A percentile compares a stretch with the other conserved stretches of the same genome.
Conservation (phyloP, 2,888 invertebrate species). For the Synergus umbraculus region DNA sequence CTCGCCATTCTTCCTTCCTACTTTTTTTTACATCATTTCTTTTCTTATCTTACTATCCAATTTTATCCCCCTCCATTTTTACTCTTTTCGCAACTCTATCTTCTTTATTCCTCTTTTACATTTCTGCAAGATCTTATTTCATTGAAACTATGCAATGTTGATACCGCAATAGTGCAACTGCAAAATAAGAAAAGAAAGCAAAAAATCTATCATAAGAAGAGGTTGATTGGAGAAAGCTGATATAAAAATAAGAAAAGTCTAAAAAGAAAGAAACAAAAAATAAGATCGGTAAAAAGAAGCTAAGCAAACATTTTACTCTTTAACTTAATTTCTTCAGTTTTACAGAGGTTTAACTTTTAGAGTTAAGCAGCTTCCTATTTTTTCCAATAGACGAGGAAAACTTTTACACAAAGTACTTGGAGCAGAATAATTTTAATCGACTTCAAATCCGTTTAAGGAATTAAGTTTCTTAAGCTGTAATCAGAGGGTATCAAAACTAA, state of each 20-base stretch:
- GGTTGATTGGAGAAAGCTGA: not conserved
- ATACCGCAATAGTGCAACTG: not conserved
- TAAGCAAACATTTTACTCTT: not conserved
- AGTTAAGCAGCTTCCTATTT: not conserved
- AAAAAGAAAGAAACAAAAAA: not conserved
- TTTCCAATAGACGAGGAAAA: not conserved
- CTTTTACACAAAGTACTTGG: not conserved
- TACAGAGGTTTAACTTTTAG: not conserved
- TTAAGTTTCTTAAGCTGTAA: not conserved
- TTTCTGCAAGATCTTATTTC: constrained; percentile 6
- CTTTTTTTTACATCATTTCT: constrained; percentile 15
- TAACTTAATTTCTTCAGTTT: not conserved
- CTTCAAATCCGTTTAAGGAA: not conserved
- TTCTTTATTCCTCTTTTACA: not conserved
- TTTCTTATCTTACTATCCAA: not conserved
- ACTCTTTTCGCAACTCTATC: not conserved
- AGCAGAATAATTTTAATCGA: not conserved
- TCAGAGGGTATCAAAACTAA: too few relatives aligned
- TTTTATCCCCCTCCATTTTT: not conserved
- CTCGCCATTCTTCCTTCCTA: constrained; percentile 8
- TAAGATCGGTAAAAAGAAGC: not conserved
- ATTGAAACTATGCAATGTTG: not conserved
- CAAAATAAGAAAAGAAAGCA: not conserved
- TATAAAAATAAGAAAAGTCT: not conserved
- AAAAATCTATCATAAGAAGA: not conserved